Percentiles rank a stretch among this genome's conserved stretches.
Evolutionary conservation across 2,797 vertebrate genomes (phyloP).

Genomic region (Chiroxiphia lanceolata): DNA sequence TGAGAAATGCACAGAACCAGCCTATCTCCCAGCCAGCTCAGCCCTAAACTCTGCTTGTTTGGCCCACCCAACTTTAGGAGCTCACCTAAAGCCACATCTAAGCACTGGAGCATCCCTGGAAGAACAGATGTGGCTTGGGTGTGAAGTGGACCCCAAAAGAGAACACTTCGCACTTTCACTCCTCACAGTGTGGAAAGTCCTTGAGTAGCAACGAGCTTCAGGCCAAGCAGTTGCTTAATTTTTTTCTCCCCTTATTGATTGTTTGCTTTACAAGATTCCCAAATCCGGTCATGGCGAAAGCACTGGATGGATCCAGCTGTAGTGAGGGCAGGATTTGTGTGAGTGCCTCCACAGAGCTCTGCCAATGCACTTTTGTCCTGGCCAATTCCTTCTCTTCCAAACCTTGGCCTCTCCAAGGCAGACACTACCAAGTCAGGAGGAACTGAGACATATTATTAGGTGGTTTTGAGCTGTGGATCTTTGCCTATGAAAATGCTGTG

Average conservation of each 20-base stretch:
- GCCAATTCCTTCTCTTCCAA: slow-evolving; percentile 29
- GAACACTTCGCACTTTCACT: not conserved
- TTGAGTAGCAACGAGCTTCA: not conserved
- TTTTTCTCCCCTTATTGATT: not conserved
- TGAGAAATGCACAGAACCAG: not conserved
- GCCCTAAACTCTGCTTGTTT: not conserved
- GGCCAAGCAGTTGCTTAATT: not conserved
- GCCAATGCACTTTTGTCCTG: slow-evolving; percentile 43
- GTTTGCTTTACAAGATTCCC: slow-evolving; percentile 36
- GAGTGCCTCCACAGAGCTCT: slow-evolving; percentile 16
- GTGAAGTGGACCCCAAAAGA: not conserved
- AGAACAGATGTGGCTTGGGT: not conserved
- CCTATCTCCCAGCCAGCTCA: not conserved
- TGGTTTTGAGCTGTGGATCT: slow-evolving; percentile 57
- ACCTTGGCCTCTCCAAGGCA: not conserved
- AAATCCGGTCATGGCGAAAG: slow-evolving; percentile 5
- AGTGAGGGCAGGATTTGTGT: slow-evolving; percentile 9
- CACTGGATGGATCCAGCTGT: not conserved
- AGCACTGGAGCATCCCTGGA: not conserved
- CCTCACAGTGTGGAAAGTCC: not conserved
- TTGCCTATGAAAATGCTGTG: slow-evolving; percentile 49
- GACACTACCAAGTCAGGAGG: slow-evolving; percentile 45
- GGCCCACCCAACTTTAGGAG: not conserved
- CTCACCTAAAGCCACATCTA: not conserved
- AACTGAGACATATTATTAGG: slow-evolving; percentile 40